Base-by-base conservation (phyloP, 1,140 invertebrate genomes). In the Melitaea cinxia region DNA sequence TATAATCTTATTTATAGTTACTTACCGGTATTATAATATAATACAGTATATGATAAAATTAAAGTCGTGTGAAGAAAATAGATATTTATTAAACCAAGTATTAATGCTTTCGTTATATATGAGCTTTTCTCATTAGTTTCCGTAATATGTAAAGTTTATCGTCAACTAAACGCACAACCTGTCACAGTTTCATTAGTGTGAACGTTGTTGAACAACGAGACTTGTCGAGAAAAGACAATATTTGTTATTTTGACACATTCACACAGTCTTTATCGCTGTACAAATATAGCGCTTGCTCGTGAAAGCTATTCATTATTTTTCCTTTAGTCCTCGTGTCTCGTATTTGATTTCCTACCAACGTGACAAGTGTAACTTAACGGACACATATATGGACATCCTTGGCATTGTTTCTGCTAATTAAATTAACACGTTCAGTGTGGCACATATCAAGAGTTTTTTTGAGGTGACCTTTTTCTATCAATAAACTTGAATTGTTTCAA, bases 231-330 rank as follows among this genome's bases (percentile, higher is more conserved):
- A 83, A 74, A 81, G 80, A 84, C 78, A 89, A 87, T 88, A 89
- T 89, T 89, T 87, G 83, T 82, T 83, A 80, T 90, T 90, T 90
- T 90, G 86, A 87, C 86, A 88, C 85, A 89, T 90, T 90, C 86
- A 90, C 85, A 88, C 85, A 89, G 70, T 75, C 77, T 88, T 88
- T 89, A 90, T 90, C 88, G 67, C 75, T 82, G 79, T 79, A n/a
- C 80, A 88, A 88, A 90, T 80, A 88, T 90, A 60, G 74, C 80
- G 85, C 83, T 88, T 90, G 75, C 80, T 75, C 77, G 88, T 85
- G 85, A 90, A 90, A 89, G 85, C 77, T 77, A 83, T 89, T 83
- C 81, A 86, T 71, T 83, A 88, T 88, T 86, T 85, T 84, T 74
- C 58, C 67, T 73, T 47, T 68, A 68, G 72, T 74, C 73, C 72